Percentiles rank a stretch among this genome's conserved stretches.
Evolutionary conservation across 1,140 invertebrate genomes (phyloP).

Genomic region (Drosophila seguyi): DNA sequence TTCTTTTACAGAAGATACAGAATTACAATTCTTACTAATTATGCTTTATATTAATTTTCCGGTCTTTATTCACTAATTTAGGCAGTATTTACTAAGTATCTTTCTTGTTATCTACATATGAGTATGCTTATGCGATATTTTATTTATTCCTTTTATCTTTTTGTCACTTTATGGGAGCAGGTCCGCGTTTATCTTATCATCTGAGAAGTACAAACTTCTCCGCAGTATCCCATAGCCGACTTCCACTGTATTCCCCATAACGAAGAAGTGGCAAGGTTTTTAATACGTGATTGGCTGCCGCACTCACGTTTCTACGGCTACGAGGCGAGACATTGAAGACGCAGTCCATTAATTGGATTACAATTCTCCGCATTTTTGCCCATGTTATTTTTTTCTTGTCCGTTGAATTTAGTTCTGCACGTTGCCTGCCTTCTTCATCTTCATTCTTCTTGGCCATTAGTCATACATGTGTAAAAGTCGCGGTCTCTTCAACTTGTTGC

Average conservation of each 20-base stretch:
- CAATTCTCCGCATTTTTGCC: conserved; percentile 57
- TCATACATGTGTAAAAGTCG: conserved; percentile 36
- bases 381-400: conserved; percentile 20
- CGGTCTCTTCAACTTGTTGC: conserved; percentile 67
- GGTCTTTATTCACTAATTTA: too few species aligned
- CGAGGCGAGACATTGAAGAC: conserved; percentile 46
- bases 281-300: conserved; percentile 21
- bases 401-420: conserved; percentile 39
- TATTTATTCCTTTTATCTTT: conserved; percentile 7
- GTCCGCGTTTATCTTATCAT: not conserved
- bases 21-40: not conserved
- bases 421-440: conserved; percentile 39
- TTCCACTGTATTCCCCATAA: conserved; percentile 25
- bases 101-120: not conserved
- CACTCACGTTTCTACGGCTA: conserved; percentile 44
- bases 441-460: conserved; percentile 41
- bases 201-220: not conserved
- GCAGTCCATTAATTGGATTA: conserved; percentile 75
- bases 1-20: not conserved
- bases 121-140: not conserved
- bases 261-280: conserved; percentile 35
- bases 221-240: not conserved
- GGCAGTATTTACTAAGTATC: not conserved
- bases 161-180: conserved; percentile 15
- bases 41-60: too few species aligned